These are phyloP conservation scores for Thalassarche chlororhynchos DNA, from an alignment of 2,113 vertebrate genomes.

Conservation along the genomic window DNA sequence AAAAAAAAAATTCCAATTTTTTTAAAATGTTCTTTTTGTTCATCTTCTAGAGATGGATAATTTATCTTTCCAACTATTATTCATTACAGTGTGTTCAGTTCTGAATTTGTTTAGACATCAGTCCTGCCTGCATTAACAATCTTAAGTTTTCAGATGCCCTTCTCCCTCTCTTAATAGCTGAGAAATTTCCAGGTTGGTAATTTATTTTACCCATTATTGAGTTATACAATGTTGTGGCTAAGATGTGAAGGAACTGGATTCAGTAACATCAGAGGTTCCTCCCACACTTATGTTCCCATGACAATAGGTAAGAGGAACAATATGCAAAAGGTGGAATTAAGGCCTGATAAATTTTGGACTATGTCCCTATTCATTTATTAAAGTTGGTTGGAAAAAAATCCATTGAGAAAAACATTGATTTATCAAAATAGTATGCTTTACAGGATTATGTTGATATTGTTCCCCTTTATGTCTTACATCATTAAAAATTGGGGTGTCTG, in stretches of 20 bases:
- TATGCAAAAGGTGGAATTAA: background rate
- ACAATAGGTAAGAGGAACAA: background rate
- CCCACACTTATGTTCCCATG: background rate
- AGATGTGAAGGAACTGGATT: background rate
- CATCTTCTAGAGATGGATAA: background rate
- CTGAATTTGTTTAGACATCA: background rate
- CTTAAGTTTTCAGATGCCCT: background rate
- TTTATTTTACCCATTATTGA: background rate
- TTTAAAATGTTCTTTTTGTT: background rate
- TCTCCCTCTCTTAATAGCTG: background rate
- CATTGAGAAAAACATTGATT: no score
- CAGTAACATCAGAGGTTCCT: background rate
- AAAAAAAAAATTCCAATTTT: background rate
- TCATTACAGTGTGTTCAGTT: background rate
- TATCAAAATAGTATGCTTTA: background rate
- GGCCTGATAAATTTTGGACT: background rate
- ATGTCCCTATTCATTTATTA: background rate
- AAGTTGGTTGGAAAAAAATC: background rate
- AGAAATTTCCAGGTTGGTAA: background rate
- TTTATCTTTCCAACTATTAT: background rate
- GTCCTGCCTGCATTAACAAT: background rate
- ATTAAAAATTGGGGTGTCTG: background rate
- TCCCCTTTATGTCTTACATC: background rate
- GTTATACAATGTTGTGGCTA: background rate
- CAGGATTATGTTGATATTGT: background rate